A percentile compares a stretch with the other conserved stretches of the same genome.
These are phyloP conservation scores for Serripes groenlandicus DNA, from an alignment of 2,888 invertebrate genomes.

Conservation along the genomic window DNA sequence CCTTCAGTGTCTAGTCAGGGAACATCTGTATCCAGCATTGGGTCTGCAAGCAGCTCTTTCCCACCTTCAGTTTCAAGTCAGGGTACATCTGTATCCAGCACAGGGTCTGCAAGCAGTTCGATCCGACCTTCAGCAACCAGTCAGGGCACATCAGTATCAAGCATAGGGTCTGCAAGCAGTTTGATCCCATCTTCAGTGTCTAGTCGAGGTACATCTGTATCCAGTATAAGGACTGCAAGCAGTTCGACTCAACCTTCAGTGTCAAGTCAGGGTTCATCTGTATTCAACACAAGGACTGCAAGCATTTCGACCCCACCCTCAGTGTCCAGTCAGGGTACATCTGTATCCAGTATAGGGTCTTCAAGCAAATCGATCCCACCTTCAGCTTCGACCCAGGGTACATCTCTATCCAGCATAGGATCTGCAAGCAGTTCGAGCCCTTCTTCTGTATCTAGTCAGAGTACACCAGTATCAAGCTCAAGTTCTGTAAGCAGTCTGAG, in stretches of 20 bases:
- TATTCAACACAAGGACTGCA: background rate
- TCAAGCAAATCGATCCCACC: too few species aligned
- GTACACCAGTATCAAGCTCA: background rate
- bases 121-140: background rate
- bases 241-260: background rate
- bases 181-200: background rate
- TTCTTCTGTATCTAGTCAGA: background rate
- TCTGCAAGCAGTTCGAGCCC: background rate
- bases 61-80: background rate
- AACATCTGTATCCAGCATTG: background rate
- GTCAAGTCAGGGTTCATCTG: background rate
- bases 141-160: background rate
- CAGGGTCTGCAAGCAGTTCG: background rate
- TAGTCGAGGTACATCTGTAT: background rate
- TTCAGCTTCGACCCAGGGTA: background rate
- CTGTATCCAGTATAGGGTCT: background rate
- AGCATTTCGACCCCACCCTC: background rate
- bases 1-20: background rate
- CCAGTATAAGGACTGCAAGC: background rate
- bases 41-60: background rate
- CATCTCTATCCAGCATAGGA: background rate
- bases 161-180: background rate
- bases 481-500: too few species aligned
- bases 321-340: background rate
- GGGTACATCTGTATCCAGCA: background rate